phyloP scores from a whole-genome alignment of 1,140 invertebrate species.

The Caenorhabditis brenneri region DNA sequence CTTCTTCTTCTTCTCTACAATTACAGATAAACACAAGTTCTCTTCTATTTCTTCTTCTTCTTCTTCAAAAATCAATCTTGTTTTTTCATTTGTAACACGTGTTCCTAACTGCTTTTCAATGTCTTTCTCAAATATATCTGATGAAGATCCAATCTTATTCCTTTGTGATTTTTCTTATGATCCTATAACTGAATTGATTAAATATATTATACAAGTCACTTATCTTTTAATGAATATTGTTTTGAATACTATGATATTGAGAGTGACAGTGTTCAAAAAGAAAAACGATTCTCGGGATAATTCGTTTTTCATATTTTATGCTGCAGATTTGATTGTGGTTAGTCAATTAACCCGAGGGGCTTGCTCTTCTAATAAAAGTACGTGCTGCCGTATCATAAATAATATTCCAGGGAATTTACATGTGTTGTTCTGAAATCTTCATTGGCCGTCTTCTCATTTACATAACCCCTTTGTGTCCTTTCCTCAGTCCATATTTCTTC shows the following conservation, averaged over 20 bases:
- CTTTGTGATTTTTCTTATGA: neutral
- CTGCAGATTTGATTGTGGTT: conserved; percentile 17
- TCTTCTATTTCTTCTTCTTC: too few species aligned
- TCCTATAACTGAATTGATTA: neutral
- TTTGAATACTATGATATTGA: neutral
- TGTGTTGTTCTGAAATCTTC: neutral
- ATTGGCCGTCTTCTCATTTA: neutral
- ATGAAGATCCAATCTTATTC: neutral
- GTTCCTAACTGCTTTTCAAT: neutral
- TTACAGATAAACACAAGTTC: too few species aligned
- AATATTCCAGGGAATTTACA: conserved; percentile 22
- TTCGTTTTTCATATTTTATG: conserved; percentile 2
- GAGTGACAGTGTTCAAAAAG: neutral
- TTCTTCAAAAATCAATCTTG: too few species aligned
- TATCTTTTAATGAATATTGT: neutral
- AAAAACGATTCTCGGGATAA: neutral
- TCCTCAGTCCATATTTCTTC: neutral
- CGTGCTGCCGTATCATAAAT: too few species aligned
- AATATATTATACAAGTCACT: neutral
- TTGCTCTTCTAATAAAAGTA: too few species aligned
- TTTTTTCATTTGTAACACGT: too few species aligned
- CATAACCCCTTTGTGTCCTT: neutral
- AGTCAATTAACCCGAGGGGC: too few species aligned
- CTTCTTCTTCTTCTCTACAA: too few species aligned
- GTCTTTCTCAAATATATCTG: neutral